Evolutionary conservation across 1,140 invertebrate genomes (phyloP), one percentile per base, ranked within the genome.

Genomic region (Olivierus martensii): DNA sequence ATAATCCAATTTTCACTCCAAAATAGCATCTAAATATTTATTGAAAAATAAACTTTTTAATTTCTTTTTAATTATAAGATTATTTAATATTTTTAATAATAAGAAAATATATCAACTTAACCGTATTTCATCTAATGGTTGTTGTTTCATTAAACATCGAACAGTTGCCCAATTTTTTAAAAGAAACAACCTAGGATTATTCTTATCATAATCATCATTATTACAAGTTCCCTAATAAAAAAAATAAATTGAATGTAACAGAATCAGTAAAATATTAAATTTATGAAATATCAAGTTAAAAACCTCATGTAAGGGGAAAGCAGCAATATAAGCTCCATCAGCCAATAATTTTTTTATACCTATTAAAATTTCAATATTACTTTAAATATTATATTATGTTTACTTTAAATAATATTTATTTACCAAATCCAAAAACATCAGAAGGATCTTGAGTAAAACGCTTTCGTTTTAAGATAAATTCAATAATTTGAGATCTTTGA

Each of bases 301-400:
- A 28, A 87, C 89, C 75, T 95, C 90, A 65, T 94, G 90, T 35
- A 94, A 69, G 1, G 90, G 87, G 73, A 90, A 94, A 0, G 85
- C 84, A 22, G 88, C 87, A 52, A 75, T 74, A 61, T 93, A 94
- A 7, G 79, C 78, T 38, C 73, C 75, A 58, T 89, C 82, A 42
- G 75, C 72, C 12, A 92, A 75, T 47, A 94, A 75, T 59, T 87
- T 77, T 59, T 87, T 80, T 50, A 94, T 83, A 36, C 89, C 90
- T 54, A 9, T 18, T 17, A 22, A 43, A 43, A 17, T 18, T 12
- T 22, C 41, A 43, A 17, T 22, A 43, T 43, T 18, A 12, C 2
- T 4, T 6, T 28, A 28, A 28, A 28, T 28, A 28, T 28, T n/a
- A 28, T 6, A 28, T 4, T 28, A 28, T 28, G 28, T 28, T n/a